These are phyloP conservation scores for Catagonus wagneri DNA, from an alignment of 2,113 vertebrate genomes.

Conservation along the genomic window DNA sequence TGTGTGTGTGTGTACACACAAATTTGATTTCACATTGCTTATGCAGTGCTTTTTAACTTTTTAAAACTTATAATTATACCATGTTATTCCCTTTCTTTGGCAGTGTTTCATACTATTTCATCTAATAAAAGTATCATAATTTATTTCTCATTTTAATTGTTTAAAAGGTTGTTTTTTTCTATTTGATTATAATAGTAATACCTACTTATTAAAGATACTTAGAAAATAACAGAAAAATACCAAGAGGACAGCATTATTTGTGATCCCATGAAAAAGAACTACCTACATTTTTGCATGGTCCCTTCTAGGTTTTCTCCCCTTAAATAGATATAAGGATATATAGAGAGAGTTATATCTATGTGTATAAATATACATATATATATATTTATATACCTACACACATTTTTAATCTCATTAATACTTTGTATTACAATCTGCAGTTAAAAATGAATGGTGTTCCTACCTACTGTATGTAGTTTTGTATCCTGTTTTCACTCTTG, in stretches of 20 bases:
- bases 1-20: not conserved
- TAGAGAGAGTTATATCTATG: not conserved
- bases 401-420: not conserved
- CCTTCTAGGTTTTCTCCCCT: not conserved
- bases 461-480: not conserved
- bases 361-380: not conserved
- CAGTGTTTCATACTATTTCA: conserved; percentile 30
- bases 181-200: not conserved
- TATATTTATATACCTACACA: not conserved
- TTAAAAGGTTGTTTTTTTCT: not conserved
- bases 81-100: not conserved
- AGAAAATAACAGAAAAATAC: not conserved
- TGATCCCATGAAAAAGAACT: not conserved
- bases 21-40: conserved; percentile 14
- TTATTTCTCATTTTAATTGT: conserved; percentile 3
- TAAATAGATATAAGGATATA: not conserved
- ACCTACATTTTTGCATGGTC: not conserved
- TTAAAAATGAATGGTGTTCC: not conserved
- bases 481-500: not conserved
- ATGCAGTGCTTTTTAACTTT: not conserved
- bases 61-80: not conserved
- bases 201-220: not conserved
- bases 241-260: not conserved
- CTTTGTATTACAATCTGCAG: not conserved
- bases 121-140: not conserved